These are phyloP conservation scores for Fulmarus glacialis DNA, from an alignment of 2,113 vertebrate genomes.

Conservation along the genomic window DNA sequence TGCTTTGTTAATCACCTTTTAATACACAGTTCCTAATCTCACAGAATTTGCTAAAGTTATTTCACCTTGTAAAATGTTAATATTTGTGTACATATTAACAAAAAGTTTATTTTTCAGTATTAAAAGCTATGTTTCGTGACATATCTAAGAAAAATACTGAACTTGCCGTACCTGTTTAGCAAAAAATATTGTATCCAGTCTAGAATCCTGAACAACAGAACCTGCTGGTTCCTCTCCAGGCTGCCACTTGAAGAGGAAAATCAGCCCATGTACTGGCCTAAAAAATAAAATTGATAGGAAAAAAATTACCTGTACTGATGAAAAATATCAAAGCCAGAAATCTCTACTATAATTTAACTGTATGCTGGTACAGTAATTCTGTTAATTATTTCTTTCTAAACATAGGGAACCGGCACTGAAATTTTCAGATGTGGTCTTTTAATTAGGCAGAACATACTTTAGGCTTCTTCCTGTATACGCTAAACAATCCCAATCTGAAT, in stretches of 20 bases:
- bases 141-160: not conserved
- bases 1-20: not conserved
- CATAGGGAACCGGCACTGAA: not conserved
- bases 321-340: not conserved
- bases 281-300: constrained; percentile 46
- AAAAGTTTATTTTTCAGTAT: not conserved
- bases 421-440: not conserved
- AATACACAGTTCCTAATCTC: not conserved
- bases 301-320: not conserved
- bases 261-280: constrained; percentile 96
- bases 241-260: constrained; percentile 99
- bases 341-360: not conserved
- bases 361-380: not conserved
- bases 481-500: not conserved
- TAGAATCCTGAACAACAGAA: constrained; percentile 96
- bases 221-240: constrained; percentile 98
- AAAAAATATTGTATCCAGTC: constrained; percentile 97
- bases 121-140: not conserved
- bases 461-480: not conserved
- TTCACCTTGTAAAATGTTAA: not conserved
- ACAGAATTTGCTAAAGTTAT: not conserved
- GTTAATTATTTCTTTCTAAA: not conserved
- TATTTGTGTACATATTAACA: not conserved
- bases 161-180: constrained; percentile 90
- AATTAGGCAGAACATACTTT: not conserved